Evolutionary conservation across 2,888 invertebrate genomes (phyloP).

Genomic region (Flexamia atlantica): DNA sequence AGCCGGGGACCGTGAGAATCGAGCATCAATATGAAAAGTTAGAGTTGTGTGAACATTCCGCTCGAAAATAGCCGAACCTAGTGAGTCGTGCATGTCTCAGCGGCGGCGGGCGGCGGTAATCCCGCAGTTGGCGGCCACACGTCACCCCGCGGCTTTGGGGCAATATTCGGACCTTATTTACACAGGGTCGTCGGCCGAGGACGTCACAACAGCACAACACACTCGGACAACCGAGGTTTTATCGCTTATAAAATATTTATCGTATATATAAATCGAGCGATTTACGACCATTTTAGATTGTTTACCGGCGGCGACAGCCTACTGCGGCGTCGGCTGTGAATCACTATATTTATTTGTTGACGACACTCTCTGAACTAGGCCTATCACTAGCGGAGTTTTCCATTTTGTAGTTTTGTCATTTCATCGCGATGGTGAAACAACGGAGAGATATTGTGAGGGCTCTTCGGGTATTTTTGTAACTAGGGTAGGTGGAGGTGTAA

Average conservation of each 20-base stretch:
- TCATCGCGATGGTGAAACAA: not conserved
- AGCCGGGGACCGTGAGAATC: no score
- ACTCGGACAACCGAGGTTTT: not conserved
- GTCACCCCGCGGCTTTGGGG: not conserved
- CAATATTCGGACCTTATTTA: not conserved
- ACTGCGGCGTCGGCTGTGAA: not conserved
- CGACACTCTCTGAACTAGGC: not conserved
- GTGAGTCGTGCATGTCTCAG: not conserved
- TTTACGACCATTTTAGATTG: conserved; percentile 31
- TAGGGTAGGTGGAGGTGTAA: no score
- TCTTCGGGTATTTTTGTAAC: no score
- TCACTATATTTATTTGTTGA: conserved; percentile 37
- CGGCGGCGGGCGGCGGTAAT: not conserved
- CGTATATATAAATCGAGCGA: conserved; percentile 28
- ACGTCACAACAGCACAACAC: conserved; percentile 1
- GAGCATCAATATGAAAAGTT: no score
- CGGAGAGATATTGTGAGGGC: not conserved
- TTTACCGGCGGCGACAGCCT: not conserved
- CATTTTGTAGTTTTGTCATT: not conserved
- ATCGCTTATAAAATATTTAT: conserved; percentile 25
- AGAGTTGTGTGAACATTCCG: no score
- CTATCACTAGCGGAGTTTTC: not conserved
- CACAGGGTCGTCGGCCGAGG: conserved; percentile 7
- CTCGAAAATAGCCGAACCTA: no score
- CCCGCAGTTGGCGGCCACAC: not conserved